A percentile compares a stretch with the other conserved stretches of the same genome.
These are phyloP conservation scores for Melanotaenia duboulayi DNA, from an alignment of 2,113 vertebrate genomes.

Conservation along the genomic window DNA sequence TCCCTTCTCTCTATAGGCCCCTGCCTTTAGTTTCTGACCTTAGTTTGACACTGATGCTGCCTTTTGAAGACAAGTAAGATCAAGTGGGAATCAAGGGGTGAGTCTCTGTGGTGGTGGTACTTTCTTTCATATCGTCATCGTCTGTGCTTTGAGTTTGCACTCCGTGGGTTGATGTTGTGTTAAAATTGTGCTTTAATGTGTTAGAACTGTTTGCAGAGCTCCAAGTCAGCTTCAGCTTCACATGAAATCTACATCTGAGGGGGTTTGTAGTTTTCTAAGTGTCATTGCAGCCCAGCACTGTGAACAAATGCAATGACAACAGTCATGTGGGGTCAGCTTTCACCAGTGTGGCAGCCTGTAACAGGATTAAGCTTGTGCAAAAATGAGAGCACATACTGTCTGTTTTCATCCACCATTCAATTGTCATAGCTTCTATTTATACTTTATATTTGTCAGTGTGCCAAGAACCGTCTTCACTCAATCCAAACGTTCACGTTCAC, in stretches of 20 bases:
- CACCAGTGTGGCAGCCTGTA: conserved; percentile 4
- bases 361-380: background rate
- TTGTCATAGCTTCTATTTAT: background rate
- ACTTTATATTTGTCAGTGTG: background rate
- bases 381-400: background rate
- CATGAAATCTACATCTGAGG: conserved; percentile 57
- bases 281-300: conserved; percentile 20
- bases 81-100: conserved; percentile 60
- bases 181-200: conserved; percentile 39
- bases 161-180: conserved; percentile 34
- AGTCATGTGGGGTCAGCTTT: conserved; percentile 41
- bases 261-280: conserved; percentile 33
- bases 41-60: conserved; percentile 58
- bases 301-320: conserved; percentile 1
- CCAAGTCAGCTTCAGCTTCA: conserved; percentile 45
- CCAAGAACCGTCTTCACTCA: background rate
- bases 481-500: background rate
- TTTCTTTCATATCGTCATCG: background rate
- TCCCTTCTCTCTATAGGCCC: conserved; percentile 34
- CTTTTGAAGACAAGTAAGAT: conserved; percentile 73
- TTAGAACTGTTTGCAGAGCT: conserved; percentile 43
- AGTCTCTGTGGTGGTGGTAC: conserved; percentile 1
- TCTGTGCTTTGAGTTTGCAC: conserved; percentile 41
- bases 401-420: background rate
- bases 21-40: conserved; percentile 66